Evolutionary conservation across 2,797 vertebrate species (phyloP).

Genomic region (Malacoraja senta): DNA sequence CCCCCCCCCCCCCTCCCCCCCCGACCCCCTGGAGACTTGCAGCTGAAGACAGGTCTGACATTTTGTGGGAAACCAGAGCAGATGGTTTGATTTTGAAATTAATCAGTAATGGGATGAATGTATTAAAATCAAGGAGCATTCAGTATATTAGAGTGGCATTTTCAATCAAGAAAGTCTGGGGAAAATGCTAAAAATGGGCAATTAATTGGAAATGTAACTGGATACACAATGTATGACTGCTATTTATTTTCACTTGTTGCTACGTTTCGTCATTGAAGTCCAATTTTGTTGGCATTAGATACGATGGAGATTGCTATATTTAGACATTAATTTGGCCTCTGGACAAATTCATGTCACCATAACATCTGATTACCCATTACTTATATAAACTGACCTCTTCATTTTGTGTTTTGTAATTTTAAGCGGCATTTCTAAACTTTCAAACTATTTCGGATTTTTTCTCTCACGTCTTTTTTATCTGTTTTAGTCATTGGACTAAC

Average conservation of each 20-base stretch:
- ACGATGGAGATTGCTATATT: neutral
- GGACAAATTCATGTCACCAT: neutral
- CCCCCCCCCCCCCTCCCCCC: neutral
- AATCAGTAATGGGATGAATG: neutral
- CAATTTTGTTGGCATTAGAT: neutral
- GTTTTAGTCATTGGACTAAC: neutral
- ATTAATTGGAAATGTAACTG: neutral
- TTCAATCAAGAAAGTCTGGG: neutral
- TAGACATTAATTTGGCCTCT: neutral
- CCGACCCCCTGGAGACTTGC: neutral
- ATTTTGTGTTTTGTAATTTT: neutral
- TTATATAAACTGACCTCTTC: neutral
- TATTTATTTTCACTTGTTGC: neutral
- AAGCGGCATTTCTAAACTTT: neutral
- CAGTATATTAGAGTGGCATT: neutral
- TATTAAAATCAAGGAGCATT: neutral
- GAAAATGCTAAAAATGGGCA: neutral
- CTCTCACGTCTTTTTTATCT: neutral
- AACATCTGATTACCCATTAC: neutral
- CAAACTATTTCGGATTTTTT: neutral
- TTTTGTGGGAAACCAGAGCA: neutral
- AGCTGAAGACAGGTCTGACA: neutral
- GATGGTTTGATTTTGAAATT: constrained; percentile 12
- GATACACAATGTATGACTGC: neutral
- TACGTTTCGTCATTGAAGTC: neutral